These are phyloP conservation scores for Cyrtorhinus lividipennis DNA, from an alignment of 1,140 invertebrate genomes.

Conservation along the genomic window DNA sequence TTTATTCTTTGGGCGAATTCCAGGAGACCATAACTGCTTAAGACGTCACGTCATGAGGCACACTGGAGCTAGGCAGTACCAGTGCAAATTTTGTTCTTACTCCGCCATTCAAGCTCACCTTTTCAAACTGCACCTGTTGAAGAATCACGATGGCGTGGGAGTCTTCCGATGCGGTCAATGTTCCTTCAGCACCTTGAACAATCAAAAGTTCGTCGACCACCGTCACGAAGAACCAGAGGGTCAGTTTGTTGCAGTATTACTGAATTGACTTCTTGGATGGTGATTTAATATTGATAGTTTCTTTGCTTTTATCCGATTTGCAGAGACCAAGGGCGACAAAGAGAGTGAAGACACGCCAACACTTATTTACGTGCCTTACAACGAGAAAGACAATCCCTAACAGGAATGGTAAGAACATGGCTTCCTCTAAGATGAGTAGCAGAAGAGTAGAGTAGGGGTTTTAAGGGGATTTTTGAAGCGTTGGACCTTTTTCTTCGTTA, in stretches of 20 bases:
- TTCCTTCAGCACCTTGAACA: slow-evolving; percentile 18
- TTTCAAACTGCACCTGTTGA: slow-evolving; percentile 43
- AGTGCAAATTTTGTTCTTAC: slow-evolving; percentile 31
- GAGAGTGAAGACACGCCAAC: slow-evolving; percentile 25
- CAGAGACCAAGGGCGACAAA: not conserved
- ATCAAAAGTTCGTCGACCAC: slow-evolving; percentile 17
- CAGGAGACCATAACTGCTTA: slow-evolving; percentile 59
- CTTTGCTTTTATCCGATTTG: not conserved
- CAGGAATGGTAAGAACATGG: not conserved
- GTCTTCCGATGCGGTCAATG: slow-evolving; percentile 16
- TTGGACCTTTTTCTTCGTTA: too few species aligned
- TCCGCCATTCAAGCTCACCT: slow-evolving; percentile 48
- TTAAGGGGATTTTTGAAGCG: too few species aligned
- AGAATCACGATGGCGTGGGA: slow-evolving; percentile 31
- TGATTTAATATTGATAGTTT: too few species aligned
- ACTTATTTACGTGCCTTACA: not conserved
- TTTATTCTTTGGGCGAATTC: too few species aligned
- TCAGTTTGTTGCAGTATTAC: not conserved
- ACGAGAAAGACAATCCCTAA: not conserved
- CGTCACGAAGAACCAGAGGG: not conserved
- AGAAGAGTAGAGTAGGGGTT: slow-evolving; percentile 35
- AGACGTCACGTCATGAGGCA: slow-evolving; percentile 54
- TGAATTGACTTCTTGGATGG: not conserved
- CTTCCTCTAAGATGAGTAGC: slow-evolving; percentile 33
- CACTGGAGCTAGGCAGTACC: slow-evolving; percentile 22